These are phyloP conservation scores for Cephalophus harveyi DNA, from an alignment of 2,113 vertebrate species.

Conservation along the genomic window DNA sequence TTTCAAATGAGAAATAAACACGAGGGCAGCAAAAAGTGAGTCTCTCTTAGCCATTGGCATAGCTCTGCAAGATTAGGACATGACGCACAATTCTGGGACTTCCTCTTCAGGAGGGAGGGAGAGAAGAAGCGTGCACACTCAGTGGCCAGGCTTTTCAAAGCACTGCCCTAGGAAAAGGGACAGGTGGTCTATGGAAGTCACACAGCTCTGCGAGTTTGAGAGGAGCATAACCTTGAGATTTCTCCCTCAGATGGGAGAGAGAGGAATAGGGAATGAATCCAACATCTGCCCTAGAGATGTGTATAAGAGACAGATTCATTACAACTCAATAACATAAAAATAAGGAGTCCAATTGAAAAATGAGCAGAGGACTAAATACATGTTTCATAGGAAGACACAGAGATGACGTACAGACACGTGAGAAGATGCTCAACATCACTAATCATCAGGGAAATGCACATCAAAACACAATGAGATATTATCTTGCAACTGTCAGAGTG, in stretches of 20 bases:
- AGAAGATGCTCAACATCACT: no score
- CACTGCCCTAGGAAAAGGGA: neutral
- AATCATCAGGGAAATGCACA: no score
- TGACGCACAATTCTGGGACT: neutral
- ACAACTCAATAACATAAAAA: no score
- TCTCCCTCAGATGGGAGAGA: neutral
- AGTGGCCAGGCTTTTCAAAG: neutral
- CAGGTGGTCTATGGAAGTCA: neutral
- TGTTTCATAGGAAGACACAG: no score
- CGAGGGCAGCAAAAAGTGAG: neutral
- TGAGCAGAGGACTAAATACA: no score
- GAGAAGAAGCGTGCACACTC: neutral
- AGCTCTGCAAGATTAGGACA: neutral
- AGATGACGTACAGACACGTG: no score
- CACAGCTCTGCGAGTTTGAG: neutral
- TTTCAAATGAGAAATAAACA: neutral
- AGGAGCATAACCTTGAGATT: neutral
- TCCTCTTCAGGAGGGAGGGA: neutral
- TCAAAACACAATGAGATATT: no score
- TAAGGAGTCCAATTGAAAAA: no score
- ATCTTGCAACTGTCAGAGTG: no score
- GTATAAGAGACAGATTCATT: no score
- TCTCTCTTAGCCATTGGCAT: neutral
- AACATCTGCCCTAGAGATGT: no score
- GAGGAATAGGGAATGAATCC: no score